Evolutionary conservation across 2,113 vertebrate species (phyloP).

Genomic region (Lathamus discolor): DNA sequence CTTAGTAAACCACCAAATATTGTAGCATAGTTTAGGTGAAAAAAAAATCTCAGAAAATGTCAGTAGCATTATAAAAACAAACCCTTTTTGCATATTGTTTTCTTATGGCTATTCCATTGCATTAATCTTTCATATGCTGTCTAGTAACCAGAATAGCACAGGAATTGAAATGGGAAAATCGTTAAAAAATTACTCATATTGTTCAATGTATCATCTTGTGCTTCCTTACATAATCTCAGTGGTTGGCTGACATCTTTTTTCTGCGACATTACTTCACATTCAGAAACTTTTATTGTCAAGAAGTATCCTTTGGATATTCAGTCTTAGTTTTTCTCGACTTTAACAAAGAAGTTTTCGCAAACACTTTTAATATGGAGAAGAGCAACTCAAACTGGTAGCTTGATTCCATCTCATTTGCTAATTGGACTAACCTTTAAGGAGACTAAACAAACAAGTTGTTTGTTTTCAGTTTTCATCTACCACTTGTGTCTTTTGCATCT

Average conservation of each 20-base stretch:
- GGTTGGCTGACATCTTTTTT: not conserved
- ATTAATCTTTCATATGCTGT: not conserved
- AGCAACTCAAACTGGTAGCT: not conserved
- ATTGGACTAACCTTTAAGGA: conserved; percentile 39
- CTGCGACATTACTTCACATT: not conserved
- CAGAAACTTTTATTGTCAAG: not conserved
- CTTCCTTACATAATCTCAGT: not conserved
- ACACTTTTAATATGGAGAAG: not conserved
- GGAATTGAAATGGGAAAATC: not conserved
- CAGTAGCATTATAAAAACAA: not conserved
- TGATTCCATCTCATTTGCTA: conserved; percentile 9
- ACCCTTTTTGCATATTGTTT: not conserved
- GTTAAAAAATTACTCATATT: not conserved
- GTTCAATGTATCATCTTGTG: not conserved
- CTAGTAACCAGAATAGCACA: not conserved
- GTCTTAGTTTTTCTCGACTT: not conserved
- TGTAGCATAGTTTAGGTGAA: not conserved
- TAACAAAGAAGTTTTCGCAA: not conserved
- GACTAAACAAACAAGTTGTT: not conserved
- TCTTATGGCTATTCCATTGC: not conserved
- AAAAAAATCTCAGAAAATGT: not conserved
- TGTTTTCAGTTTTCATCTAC: not conserved
- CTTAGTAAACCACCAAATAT: not conserved
- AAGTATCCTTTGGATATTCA: not conserved
- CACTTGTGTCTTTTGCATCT: not conserved